A percentile compares a stretch with the other conserved stretches of the same genome.
Evolutionary conservation across 2,113 vertebrate genomes (phyloP).

Genomic region (Potamarius usumacintae): DNA sequence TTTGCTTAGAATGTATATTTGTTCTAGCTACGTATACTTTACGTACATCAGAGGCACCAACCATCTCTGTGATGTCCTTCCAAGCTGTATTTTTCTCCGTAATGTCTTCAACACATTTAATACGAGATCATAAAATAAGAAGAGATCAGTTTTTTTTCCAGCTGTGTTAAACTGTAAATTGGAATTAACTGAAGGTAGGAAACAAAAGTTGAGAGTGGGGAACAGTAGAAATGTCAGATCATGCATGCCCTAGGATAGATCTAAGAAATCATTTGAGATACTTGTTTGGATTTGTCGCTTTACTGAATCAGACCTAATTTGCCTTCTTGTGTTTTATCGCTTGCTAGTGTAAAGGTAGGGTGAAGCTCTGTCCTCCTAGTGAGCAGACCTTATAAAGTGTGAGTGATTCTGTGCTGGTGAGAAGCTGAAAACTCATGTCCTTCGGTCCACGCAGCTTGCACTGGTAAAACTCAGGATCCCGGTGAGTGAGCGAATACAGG

Average conservation of each 20-base stretch:
- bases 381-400: slow-evolving; percentile 85
- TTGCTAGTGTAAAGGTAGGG: background rate
- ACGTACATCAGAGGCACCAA: background rate
- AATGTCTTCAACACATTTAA: background rate
- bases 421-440: slow-evolving; percentile 80
- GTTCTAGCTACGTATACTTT: background rate
- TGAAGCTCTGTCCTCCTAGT: background rate
- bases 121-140: background rate
- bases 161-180: background rate
- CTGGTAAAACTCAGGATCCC: slow-evolving; percentile 90
- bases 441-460: slow-evolving; percentile 70
- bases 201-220: background rate
- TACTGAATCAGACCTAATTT: background rate
- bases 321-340: background rate
- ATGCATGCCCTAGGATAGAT: background rate
- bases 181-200: background rate
- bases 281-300: background rate
- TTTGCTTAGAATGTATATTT: no score
- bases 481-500: slow-evolving; percentile 84
- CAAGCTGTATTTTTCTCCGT: background rate
- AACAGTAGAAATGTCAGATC: background rate
- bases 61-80: background rate
- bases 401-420: slow-evolving; percentile 77
- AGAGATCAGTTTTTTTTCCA: background rate
- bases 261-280: background rate